A percentile compares a stretch with the other conserved stretches of the same genome.
Evolutionary conservation across 2,888 invertebrate genomes (phyloP).

Genomic region (Azorinus chamasolen): DNA sequence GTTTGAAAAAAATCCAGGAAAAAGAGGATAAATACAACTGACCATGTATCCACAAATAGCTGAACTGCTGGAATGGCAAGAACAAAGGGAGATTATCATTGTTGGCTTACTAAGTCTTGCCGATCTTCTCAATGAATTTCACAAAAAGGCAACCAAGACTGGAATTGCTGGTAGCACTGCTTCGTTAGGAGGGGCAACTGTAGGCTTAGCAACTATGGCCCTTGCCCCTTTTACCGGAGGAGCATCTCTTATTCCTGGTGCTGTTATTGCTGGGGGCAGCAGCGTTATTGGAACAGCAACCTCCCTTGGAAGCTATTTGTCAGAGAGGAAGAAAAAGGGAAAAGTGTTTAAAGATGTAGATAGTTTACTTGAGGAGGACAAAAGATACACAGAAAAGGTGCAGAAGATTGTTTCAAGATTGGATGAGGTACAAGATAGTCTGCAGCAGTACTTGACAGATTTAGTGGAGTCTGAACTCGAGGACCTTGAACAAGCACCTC

Average conservation of each 20-base stretch:
- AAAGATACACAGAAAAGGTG: conserved; percentile 4
- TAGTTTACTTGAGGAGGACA: conserved; percentile 11
- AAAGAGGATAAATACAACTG: too few species aligned
- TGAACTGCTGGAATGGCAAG: too few species aligned
- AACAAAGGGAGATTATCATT: too few species aligned
- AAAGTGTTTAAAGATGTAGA: conserved; percentile 2
- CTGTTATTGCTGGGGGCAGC: conserved; percentile 3
- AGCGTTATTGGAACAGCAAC: conserved; percentile 5
- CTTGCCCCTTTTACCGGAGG: conserved; percentile 19
- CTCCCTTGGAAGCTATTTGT: conserved; percentile 1
- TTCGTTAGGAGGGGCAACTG: conserved; percentile 5
- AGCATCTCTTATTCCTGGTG: conserved; percentile 11
- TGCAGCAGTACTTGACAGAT: too few species aligned
- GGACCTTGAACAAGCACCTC: too few species aligned
- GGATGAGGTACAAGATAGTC: not conserved
- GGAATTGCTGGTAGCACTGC: not conserved
- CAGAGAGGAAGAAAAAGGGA: not conserved
- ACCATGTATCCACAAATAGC: too few species aligned
- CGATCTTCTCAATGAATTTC: too few species aligned
- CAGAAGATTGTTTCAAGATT: not conserved
- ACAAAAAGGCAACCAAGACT: too few species aligned
- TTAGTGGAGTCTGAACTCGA: too few species aligned
- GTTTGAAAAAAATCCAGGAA: too few species aligned
- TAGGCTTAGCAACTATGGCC: conserved; percentile 6
- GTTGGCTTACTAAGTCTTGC: too few species aligned